phyloP scores from a whole-genome alignment of 2,113 vertebrate species.

The Myrmecophaga tridactyla region DNA sequence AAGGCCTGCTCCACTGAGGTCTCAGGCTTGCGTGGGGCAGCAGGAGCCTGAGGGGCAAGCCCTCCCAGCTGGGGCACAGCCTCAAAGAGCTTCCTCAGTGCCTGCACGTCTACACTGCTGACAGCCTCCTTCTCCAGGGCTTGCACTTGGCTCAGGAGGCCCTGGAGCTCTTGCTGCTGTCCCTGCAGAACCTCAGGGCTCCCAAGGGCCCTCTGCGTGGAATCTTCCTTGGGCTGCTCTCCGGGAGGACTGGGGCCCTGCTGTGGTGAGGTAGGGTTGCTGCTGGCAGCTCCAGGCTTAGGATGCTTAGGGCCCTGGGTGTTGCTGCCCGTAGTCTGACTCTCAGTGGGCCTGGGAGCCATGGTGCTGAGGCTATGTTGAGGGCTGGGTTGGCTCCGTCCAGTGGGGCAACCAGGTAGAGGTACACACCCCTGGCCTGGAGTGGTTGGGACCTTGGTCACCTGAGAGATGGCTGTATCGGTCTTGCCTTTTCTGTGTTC shows the following conservation, averaged over 20 bases:
- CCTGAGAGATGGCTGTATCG: conserved; percentile 40
- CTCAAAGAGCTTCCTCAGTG: conserved; percentile 89
- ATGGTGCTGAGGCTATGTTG: background rate
- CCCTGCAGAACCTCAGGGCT: conserved; percentile 88
- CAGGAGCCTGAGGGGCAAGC: conserved; percentile 53
- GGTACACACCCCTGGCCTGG: background rate
- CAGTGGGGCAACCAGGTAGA: background rate
- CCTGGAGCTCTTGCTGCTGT: conserved; percentile 89
- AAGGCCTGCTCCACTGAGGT: conserved; percentile 89
- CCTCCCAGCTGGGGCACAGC: conserved; percentile 88
- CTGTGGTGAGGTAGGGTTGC: background rate
- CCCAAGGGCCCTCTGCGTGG: conserved; percentile 83
- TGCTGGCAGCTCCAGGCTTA: background rate
- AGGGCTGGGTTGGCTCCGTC: background rate
- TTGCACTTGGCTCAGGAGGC: conserved; percentile 88
- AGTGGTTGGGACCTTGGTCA: conserved; percentile 35
- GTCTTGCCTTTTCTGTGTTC: conserved; percentile 54
- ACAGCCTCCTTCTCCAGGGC: conserved; percentile 90
- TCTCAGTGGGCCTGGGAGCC: background rate
- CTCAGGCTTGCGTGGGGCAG: conserved; percentile 73
- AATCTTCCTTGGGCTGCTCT: fast-evolving
- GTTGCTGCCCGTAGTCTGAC: background rate
- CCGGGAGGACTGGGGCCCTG: background rate
- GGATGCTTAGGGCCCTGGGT: background rate
- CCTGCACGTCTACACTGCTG: conserved; percentile 84